phyloP scores from a whole-genome alignment of 2,888 invertebrate species.

The Himalopsyche japonica region DNA sequence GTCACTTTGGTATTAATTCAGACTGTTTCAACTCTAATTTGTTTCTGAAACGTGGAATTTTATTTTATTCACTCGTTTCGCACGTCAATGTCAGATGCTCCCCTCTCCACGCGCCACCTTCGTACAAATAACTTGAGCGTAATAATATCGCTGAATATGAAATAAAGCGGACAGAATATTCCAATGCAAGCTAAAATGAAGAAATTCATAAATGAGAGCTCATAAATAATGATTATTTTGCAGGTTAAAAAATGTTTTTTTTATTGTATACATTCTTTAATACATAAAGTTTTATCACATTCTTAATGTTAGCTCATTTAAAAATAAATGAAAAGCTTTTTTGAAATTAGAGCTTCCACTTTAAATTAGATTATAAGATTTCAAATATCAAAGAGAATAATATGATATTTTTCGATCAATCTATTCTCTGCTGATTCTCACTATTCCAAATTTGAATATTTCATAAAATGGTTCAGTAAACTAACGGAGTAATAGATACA shows the following conservation, averaged over 20 bases:
- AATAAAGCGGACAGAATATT: not conserved
- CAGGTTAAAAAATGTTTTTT: not conserved
- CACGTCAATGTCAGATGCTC: not conserved
- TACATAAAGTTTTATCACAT: too few species aligned
- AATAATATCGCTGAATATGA: not conserved
- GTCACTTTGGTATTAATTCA: not conserved
- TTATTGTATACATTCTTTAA: too few species aligned
- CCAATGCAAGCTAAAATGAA: not conserved
- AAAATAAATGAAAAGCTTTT: too few species aligned
- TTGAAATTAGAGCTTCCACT: too few species aligned
- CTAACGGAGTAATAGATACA: too few species aligned
- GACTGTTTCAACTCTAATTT: not conserved
- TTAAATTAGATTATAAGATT: too few species aligned
- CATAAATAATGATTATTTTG: not conserved
- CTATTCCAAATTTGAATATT: too few species aligned
- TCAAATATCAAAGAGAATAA: too few species aligned
- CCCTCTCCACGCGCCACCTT: not conserved
- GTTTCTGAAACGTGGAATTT: not conserved
- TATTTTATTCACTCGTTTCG: not conserved
- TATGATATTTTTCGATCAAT: too few species aligned
- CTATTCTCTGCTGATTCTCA: too few species aligned
- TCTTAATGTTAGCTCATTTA: too few species aligned
- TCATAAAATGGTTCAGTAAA: too few species aligned
- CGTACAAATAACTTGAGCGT: not conserved
- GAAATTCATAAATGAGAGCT: not conserved